phyloP scores from a whole-genome alignment of 2,113 vertebrate species.

The Condylura cristata region DNA sequence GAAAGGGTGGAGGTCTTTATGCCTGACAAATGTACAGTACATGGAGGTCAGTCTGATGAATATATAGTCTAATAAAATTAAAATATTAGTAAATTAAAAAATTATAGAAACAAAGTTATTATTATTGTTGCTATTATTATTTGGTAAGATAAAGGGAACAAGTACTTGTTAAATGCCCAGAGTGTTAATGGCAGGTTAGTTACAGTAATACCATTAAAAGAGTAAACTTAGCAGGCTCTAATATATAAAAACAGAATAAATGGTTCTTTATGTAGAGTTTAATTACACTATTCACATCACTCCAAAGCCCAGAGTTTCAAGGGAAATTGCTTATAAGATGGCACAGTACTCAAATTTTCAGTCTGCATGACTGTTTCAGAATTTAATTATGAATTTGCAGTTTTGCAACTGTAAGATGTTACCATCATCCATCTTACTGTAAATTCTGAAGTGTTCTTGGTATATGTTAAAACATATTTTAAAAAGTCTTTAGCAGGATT shows the following conservation, averaged over 20 bases:
- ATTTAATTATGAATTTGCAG: constrained; percentile 11
- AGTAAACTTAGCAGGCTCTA: constrained; percentile 32
- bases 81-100: background rate
- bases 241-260: constrained; percentile 52
- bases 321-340: constrained; percentile 30
- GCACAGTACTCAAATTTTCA: background rate
- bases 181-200: background rate
- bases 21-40: background rate
- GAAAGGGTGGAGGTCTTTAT: background rate
- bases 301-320: constrained; percentile 13
- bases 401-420: constrained; percentile 21
- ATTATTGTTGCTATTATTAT: too few relatives aligned
- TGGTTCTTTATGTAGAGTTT: background rate
- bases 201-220: constrained; percentile 22
- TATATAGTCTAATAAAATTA: background rate
- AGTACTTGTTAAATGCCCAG: background rate
- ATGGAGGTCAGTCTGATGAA: background rate
- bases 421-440: constrained; percentile 33
- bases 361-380: constrained; percentile 5
- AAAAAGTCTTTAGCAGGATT: constrained; percentile 56
- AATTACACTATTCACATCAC: constrained; percentile 7
- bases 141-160: constrained; percentile 3
- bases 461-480: constrained; percentile 51
- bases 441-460: constrained; percentile 34
- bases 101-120: background rate